phyloP scores from a whole-genome alignment of 37 sponge, comb jelly and placozoan genomes.

The Oscarella lobularis region DNA sequence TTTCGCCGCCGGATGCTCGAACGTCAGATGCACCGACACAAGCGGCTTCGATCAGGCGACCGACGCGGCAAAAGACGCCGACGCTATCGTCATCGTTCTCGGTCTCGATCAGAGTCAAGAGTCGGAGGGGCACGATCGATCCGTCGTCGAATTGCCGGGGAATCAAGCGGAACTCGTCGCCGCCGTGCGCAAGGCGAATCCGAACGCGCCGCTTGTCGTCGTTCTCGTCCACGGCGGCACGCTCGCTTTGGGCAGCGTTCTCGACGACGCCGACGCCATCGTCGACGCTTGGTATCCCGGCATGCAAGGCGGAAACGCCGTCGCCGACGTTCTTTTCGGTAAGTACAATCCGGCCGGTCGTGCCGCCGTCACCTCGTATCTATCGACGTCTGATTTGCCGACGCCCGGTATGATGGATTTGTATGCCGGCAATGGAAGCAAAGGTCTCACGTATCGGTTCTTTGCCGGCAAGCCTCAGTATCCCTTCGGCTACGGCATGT shows the following conservation, averaged over 20 bases:
- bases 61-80: slow-evolving; percentile 14
- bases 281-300: slow-evolving; percentile 9
- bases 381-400: neutral
- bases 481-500: slow-evolving; percentile 3
- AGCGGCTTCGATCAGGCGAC: slow-evolving; percentile 18
- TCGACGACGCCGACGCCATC: slow-evolving; percentile 6
- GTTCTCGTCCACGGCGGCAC: slow-evolving; percentile 6
- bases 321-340: slow-evolving; percentile 4
- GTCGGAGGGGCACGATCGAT: slow-evolving; percentile 38
- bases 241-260: neutral
- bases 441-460: neutral
- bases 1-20: slow-evolving; percentile 18
- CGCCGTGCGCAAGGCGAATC: neutral
- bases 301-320: slow-evolving; percentile 8
- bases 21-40: slow-evolving; percentile 12
- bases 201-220: neutral
- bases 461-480: neutral
- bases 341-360: slow-evolving; percentile 2
- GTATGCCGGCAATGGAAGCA: neutral
- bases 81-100: slow-evolving; percentile 44
- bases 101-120: slow-evolving; percentile 33
- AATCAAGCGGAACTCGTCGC: neutral
- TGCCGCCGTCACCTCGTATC: slow-evolving; percentile 1
- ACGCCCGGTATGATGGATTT: neutral
- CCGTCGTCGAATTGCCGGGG: neutral